Evolutionary conservation across 2,888 invertebrate genomes (phyloP), one percentile per base, ranked within the genome.

Genomic region (Amphipyra tragopoginis): DNA sequence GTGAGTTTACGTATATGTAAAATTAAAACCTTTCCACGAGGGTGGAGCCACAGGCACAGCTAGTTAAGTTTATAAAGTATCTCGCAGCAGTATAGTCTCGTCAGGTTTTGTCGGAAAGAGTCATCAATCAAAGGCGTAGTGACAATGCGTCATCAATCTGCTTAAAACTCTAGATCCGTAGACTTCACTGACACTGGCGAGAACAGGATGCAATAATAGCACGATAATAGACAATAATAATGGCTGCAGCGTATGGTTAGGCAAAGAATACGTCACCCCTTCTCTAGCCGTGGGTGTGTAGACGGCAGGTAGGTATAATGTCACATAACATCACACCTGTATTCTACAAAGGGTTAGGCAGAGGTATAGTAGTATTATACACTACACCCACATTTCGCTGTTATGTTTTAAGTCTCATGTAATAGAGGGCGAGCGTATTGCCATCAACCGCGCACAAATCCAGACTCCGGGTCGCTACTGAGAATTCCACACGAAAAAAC

Each of bases 101-200:
- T 70, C 61, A 77, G 76, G 71, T 68, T 73, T 77, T 63, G 62
- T 72, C 60, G 65, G 63, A 74, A 80, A 81, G 74, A 74, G 68
- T 79, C 82, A 89, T 91, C 89, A 85, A 89, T 90, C 89, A 90
- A 77, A 74, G 40, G 58, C 63, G 67, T 75, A 80, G 82, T 83
- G 86, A 88, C 85, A 89, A 86, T 86, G 82, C 81, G 83, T 85
- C 87, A 88, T 89, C 86, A 83, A 89, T 90, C 84, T 86, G 78
- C 79, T 87, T 74, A 84, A 84, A 85, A 86, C 83, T 87, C 77
- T 61, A 72, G 62, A 78, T 72, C 75, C 76, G 65, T 74, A 59
- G 56, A 60, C 55, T 57, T 59, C 70, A 68, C 61, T 76, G 81
- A 81, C 78, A 75, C 50, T 72, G 72, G 69, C 44, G 52, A 51